Evolutionary conservation across 2,888 invertebrate genomes (phyloP).

Genomic region (Zygothrica quintamaculata): DNA sequence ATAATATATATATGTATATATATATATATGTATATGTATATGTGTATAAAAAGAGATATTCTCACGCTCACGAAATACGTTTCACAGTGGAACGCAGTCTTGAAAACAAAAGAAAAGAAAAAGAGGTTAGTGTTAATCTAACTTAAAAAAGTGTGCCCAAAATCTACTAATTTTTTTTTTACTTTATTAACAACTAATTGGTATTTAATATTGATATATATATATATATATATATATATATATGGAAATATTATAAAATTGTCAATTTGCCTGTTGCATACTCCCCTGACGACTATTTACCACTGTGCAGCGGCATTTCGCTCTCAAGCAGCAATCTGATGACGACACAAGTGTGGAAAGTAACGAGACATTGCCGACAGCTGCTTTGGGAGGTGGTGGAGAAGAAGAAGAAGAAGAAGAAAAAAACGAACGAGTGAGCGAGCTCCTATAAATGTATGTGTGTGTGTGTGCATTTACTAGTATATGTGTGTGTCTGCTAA

Average conservation of each 20-base stretch:
- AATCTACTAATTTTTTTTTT: no score
- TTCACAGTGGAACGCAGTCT: conserved; percentile 30
- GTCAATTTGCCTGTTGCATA: conserved; percentile 43
- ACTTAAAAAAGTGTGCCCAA: no score
- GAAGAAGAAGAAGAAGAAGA: conserved; percentile 15
- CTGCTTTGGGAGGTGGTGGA: conserved; percentile 48
- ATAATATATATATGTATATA: conserved; percentile 7
- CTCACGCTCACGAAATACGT: conserved; percentile 36
- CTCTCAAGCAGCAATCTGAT: conserved; percentile 67
- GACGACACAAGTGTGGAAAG: conserved; percentile 78
- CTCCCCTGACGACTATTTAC: background rate
- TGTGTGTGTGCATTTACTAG: conserved; percentile 12
- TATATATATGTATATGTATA: background rate
- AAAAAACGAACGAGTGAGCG: conserved; percentile 59
- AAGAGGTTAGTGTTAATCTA: no score
- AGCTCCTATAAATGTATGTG: conserved; percentile 17
- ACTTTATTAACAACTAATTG: no score
- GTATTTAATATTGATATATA: background rate
- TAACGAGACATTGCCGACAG: conserved; percentile 74
- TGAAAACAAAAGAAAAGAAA: no score
- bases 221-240: background rate
- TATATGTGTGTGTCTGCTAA: conserved; percentile 54
- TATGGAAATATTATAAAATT: background rate
- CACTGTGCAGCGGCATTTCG: conserved; percentile 48
- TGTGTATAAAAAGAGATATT: conserved; percentile 26